These are phyloP conservation scores for Thalpophila matura DNA, from an alignment of 2,888 invertebrate genomes.

Conservation along the genomic window DNA sequence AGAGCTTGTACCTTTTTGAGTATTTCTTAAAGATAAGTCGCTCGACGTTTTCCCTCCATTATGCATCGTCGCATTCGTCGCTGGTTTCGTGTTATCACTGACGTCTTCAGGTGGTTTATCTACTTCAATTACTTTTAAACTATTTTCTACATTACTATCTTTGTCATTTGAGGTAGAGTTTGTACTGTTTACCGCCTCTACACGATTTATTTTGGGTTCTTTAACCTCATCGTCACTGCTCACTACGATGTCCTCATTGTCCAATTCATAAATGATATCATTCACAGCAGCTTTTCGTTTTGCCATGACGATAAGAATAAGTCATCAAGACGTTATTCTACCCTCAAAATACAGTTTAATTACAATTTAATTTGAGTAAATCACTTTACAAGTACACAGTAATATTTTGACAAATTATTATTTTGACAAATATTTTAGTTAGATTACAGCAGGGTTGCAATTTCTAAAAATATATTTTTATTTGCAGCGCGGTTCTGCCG, in stretches of 20 bases:
- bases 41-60: slow-evolving; percentile 86
- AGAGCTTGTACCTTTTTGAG: slow-evolving; percentile 44
- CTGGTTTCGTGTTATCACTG: slow-evolving; percentile 57
- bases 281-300: slow-evolving; percentile 85
- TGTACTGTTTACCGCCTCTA: slow-evolving; percentile 60
- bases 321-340: slow-evolving; percentile 38
- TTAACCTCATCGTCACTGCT: slow-evolving; percentile 86
- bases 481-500: too few relatives aligned
- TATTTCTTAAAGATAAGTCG: slow-evolving; percentile 60
- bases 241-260: slow-evolving; percentile 85
- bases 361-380: slow-evolving; percentile 11
- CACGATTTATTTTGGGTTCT: slow-evolving; percentile 79
- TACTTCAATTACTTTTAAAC: slow-evolving; percentile 53
- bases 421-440: slow-evolving; percentile 40
- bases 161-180: slow-evolving; percentile 61
- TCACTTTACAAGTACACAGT: slow-evolving; percentile 3
- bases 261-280: slow-evolving; percentile 89
- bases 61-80: slow-evolving; percentile 47
- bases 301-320: slow-evolving; percentile 73
- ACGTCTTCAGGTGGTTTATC: slow-evolving; percentile 68
- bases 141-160: slow-evolving; percentile 65
- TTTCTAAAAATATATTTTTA: background rate
- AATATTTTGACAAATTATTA: slow-evolving; percentile 36
- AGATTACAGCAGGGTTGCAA: background rate
- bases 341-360: slow-evolving; percentile 4